Base-by-base conservation (phyloP, 2,888 invertebrate species). In the Baccha elongata region DNA sequence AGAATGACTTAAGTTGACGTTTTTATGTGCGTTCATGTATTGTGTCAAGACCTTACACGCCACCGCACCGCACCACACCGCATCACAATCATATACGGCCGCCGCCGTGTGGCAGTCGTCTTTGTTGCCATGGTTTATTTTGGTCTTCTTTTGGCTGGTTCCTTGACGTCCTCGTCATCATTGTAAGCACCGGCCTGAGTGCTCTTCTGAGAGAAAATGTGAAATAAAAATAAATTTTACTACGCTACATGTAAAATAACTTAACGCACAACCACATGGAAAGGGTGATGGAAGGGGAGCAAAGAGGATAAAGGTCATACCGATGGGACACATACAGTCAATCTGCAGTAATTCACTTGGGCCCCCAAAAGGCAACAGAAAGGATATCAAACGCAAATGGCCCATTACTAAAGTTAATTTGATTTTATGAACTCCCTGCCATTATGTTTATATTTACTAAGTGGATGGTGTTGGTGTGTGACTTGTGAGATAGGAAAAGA, bases 1-100 rank as follows among this genome's bases (percentile, higher is more conserved):
- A 15, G 62, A 80, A 80, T 80, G 79, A 80, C 74, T 80, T 80
- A 80, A 74, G 79, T 80, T 80, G 79, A 80, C 79, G 42, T 74
- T 80, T 80, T 80, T 80, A 80, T 80, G 79, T 80, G 55, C 68
- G 53, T 68, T 64, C 79, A 80, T 74, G 74, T 68, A 64, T 55
- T 80, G 74, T 79, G 79, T 74, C 73, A 75, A 35, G 69, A 60
- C 53, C 74, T 62, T 29, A 67, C 53, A 65, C 50, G 48, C 64
- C 50, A 65, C 69, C 71, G 5, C 15, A 13, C 13, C 21, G 37
- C 37, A 50, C 8, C 29, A 32, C 29, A 8, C 29, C 52, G 13
- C 44, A 72, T 42, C n/a, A n/a, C n/a, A n/a, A n/a, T n/a, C n/a
- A n/a, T n/a, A n/a, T n/a, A n/a, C n/a, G 72, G 32, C 37, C n/a